Evolutionary conservation across 1,140 invertebrate genomes (phyloP).

Genomic region (Camponotus floridanus): DNA sequence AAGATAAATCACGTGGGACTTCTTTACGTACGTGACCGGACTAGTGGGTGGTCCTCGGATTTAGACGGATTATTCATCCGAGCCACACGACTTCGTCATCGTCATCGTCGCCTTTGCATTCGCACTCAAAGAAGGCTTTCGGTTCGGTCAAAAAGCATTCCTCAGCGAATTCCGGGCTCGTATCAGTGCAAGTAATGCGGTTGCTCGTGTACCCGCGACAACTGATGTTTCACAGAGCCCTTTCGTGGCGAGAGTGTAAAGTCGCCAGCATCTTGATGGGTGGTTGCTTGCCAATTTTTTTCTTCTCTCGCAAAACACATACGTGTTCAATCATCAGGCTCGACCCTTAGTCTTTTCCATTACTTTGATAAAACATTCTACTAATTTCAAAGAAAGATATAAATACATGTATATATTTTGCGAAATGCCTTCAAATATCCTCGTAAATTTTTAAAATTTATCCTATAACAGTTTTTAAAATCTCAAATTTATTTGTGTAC

Average conservation of each 20-base stretch:
- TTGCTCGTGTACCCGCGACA: constrained; percentile 41
- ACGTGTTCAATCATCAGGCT: constrained; percentile 32
- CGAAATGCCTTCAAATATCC: neutral
- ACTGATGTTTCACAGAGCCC: constrained; percentile 53
- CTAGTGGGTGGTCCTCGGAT: constrained; percentile 52
- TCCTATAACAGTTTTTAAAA: neutral
- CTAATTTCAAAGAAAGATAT: neutral
- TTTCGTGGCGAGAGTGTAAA: constrained; percentile 51
- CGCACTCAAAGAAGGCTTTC: constrained; percentile 55
- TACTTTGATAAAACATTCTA: neutral
- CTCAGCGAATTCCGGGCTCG: constrained; percentile 59
- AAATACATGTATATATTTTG: neutral
- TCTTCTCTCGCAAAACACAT: constrained; percentile 32
- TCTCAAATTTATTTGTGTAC: neutral
- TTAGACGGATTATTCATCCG: constrained; percentile 65
- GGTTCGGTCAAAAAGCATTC: constrained; percentile 68
- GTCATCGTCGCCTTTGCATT: constrained; percentile 61
- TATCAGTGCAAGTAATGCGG: constrained; percentile 63
- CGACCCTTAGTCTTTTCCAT: neutral
- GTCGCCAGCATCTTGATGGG: constrained; percentile 49
- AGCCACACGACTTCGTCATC: constrained; percentile 57
- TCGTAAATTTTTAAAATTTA: constrained; percentile 5
- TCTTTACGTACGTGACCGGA: constrained; percentile 27
- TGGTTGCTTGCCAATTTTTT: constrained; percentile 22
- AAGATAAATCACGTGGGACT: constrained; percentile 44